These are phyloP conservation scores for Nephila pilipes DNA, from an alignment of 1,140 invertebrate genomes.

Conservation along the genomic window DNA sequence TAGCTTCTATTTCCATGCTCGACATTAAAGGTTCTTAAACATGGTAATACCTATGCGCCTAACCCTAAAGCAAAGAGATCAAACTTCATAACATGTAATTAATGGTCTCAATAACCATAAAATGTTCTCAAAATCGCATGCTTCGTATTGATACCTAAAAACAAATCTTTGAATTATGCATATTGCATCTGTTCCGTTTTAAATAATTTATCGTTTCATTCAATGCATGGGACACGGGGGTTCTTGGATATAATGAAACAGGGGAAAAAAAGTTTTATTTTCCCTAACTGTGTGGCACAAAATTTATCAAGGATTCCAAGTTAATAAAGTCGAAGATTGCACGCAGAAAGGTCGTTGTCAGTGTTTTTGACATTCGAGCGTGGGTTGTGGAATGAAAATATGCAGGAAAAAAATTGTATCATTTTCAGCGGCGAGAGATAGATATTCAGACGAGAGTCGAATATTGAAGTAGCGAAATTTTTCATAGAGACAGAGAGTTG, in stretches of 20 bases:
- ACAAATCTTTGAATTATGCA: slow-evolving; percentile 28
- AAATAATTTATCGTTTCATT: slow-evolving; percentile 31
- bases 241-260: background rate
- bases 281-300: background rate
- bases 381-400: background rate
- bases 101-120: slow-evolving; percentile 14
- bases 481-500: background rate
- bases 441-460: background rate
- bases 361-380: background rate
- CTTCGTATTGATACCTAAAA: background rate
- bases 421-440: background rate
- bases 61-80: background rate
- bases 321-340: background rate
- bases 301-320: background rate
- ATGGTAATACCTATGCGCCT: background rate
- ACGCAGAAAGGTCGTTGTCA: background rate
- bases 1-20: background rate
- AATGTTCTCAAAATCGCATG: background rate
- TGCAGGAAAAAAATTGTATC: background rate
- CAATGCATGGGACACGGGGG: background rate
- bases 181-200: background rate
- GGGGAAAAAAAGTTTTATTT: background rate
- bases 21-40: background rate
- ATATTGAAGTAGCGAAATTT: background rate
- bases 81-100: background rate